A percentile compares a stretch with the other conserved stretches of the same genome.
Conservation (phyloP, 2,113 vertebrate genomes). For the Phrynosoma blainvillii region DNA sequence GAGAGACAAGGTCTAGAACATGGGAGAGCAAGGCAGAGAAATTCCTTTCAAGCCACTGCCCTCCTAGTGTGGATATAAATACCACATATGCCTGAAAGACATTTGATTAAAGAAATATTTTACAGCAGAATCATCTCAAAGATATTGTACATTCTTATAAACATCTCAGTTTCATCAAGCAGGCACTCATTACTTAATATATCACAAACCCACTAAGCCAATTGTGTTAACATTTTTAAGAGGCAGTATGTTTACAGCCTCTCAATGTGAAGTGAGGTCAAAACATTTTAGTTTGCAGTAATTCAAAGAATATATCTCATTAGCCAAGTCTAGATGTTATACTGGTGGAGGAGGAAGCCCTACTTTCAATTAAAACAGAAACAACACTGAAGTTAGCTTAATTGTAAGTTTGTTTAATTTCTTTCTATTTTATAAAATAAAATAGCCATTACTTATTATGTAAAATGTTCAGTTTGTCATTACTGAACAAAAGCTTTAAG, state of each 20-base stretch:
- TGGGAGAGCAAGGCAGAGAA: constrained; percentile 84
- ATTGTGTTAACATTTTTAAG: background rate
- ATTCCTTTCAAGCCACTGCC: constrained; percentile 89
- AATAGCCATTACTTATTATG: constrained; percentile 61
- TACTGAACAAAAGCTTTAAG: constrained; percentile 58
- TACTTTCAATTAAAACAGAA: constrained; percentile 23
- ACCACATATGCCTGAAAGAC: constrained; percentile 88
- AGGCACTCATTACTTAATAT: background rate
- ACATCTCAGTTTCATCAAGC: background rate
- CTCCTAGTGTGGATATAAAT: constrained; percentile 86
- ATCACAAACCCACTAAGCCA: background rate
- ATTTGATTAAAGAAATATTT: constrained; percentile 58
- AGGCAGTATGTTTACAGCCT: background rate
- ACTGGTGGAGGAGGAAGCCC: background rate
- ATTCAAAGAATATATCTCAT: background rate
- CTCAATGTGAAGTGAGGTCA: background rate
- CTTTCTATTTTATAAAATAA: constrained; percentile 48
- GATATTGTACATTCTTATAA: background rate
- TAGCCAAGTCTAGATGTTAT: background rate
- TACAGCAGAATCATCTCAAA: constrained; percentile 25
- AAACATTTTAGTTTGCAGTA: background rate
- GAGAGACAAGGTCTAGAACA: constrained; percentile 85
- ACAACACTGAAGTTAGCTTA: constrained; percentile 11
- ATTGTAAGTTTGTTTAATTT: constrained; percentile 47
- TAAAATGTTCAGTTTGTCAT: constrained; percentile 57